Evolutionary conservation across 2,888 invertebrate species (phyloP), one percentile per base, ranked within the genome.

Genomic region (Notocelia uddmanniana): DNA sequence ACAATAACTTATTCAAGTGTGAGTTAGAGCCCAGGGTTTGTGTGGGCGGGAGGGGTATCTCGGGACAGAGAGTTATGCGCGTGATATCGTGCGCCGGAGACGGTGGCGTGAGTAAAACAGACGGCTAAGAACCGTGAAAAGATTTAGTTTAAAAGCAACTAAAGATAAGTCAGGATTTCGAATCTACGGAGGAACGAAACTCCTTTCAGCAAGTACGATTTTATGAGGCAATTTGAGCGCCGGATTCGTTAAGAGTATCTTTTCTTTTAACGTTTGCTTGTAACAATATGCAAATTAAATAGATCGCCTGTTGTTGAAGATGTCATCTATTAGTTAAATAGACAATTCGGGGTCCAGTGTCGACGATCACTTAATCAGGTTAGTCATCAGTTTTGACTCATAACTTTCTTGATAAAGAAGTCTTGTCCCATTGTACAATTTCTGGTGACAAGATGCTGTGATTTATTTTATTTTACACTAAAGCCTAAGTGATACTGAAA

Each of bases 1-100:
- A 87, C 84, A 86, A 90, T 91, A 89, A 89, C 83, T 91, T 90
- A 91, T 89, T 88, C 88, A 81, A 82, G 81, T 82, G 88, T 89
- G 91, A 92, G 86, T 92, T 91, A 92, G 89, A 85, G 87, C 81
- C 85, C 87, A 86, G 89, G 88, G 88, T 89, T 88, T 85, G 88
- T 87, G 90, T 90, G 85, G 89, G 85, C 78, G 84, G 78, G 76
- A 79, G 79, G 84, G 84, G 76, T 87, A 85, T 86, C 84, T 82
- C 76, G 78, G 80, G 80, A 81, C 84, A 84, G 41, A 68, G 72
- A 72, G 72, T 72, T 72, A 72, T 72, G 26, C 50, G 18, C 37
- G 52, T 52, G 70, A 70, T 70, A 66, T 52, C 37, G 31, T 67
- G 67, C 66, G 59, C 66, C 41, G 1, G 66, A 34, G 69, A 57